Conservation (phyloP, 2,113 vertebrate species). For the Girardinichthys multiradiatus region DNA sequence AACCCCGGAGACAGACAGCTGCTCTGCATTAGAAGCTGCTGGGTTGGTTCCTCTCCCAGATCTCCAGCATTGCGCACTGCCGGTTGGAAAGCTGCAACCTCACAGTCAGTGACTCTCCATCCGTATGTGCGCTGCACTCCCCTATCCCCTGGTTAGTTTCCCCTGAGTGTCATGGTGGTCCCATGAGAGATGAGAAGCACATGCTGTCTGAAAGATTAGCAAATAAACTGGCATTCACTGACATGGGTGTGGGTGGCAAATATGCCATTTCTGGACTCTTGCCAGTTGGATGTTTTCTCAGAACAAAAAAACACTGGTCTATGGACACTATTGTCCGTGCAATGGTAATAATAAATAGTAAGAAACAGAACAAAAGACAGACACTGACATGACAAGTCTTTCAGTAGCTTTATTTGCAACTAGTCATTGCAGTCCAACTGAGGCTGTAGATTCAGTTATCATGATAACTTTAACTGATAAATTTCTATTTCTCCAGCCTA, state of each 20-base stretch:
- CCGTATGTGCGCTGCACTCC: slow-evolving; percentile 30
- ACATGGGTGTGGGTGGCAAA: slow-evolving; percentile 1
- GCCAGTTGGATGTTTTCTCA: background rate
- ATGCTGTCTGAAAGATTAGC: slow-evolving; percentile 32
- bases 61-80: slow-evolving; percentile 21
- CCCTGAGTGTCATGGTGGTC: slow-evolving; percentile 35
- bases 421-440: no score
- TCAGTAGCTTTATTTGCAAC: no score
- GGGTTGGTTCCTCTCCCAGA: slow-evolving; percentile 55
- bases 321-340: slow-evolving; percentile 1
- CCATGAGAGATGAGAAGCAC: slow-evolving; percentile 7
- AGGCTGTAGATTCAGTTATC: no score
- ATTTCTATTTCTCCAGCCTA: no score
- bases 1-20: slow-evolving; percentile 76
- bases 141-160: slow-evolving; percentile 19
- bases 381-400: background rate
- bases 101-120: slow-evolving; percentile 12
- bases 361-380: slow-evolving; percentile 1
- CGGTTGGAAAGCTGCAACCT: slow-evolving; percentile 19
- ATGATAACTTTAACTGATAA: no score
- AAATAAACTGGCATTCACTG: slow-evolving; percentile 15
- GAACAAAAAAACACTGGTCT: background rate
- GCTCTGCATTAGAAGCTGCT: slow-evolving; percentile 72
- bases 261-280: background rate
- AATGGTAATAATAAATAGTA: background rate